A percentile compares a stretch with the other conserved stretches of the same genome.
Conservation (phyloP, 2,888 invertebrate species). For the Drosophila eohydei region DNA sequence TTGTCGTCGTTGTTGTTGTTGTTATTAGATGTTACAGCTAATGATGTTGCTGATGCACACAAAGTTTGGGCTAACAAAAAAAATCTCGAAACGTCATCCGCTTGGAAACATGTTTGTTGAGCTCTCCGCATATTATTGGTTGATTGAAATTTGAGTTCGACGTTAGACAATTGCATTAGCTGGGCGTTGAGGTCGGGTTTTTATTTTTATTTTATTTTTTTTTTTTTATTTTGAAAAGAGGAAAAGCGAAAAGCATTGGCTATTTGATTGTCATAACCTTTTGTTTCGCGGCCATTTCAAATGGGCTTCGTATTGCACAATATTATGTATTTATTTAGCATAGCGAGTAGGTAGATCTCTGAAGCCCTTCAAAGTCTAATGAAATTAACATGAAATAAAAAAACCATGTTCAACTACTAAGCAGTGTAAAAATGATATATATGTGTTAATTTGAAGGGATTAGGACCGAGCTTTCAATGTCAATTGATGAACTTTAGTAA, state of each 20-base stretch:
- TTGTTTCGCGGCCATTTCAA: conserved; percentile 53
- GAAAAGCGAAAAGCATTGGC: conserved; percentile 51
- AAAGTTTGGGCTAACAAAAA: conserved; percentile 1
- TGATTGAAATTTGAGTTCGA: conserved; percentile 37
- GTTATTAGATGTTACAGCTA: conserved; percentile 51
- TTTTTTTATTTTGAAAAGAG: conserved; percentile 21
- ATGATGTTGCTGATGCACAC: conserved; percentile 61
- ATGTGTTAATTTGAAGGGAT: conserved; percentile 47
- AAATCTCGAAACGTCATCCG: conserved; percentile 48
- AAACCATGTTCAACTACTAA: conserved; percentile 10
- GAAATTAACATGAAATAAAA: conserved; percentile 13
- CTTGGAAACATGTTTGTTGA: conserved; percentile 52
- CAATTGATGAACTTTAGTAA: conserved; percentile 26
- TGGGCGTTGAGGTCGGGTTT: conserved; percentile 46
- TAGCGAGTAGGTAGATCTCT: conserved; percentile 34
- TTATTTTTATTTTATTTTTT: conserved; percentile 8
- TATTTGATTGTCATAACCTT: conserved; percentile 36
- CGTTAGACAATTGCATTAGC: conserved; percentile 48
- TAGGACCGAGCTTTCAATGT: conserved; percentile 38
- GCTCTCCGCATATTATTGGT: conserved; percentile 25
- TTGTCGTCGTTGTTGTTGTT: conserved; percentile 15
- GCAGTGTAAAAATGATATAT: conserved; percentile 36
- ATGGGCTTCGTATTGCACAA: conserved; percentile 50
- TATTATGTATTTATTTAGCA: conserved; percentile 27
- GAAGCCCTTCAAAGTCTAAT: conserved; percentile 16